Base-by-base conservation (phyloP, 92 coral and sea anemone genomes). In the Desmophyllum pertusum region DNA sequence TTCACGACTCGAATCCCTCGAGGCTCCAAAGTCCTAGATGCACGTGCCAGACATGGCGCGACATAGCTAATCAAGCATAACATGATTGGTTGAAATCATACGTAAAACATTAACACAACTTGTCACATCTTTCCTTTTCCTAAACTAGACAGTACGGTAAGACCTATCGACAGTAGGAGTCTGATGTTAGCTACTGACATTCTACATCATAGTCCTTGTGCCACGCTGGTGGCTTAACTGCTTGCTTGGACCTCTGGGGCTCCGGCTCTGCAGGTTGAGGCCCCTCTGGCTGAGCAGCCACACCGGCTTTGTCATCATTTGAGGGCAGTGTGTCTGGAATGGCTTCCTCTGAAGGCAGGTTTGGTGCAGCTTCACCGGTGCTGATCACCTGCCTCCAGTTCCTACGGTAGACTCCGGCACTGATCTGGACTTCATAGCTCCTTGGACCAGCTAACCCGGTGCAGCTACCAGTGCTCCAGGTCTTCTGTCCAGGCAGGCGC, bases 391-490 rank as follows among this genome's bases (percentile, higher is more conserved):
- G 85, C 70, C 79, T 64, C 31, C 85, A 79, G 74, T 83, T 83
- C 51, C 85, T 69, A 30, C 78, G 37, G 91, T 88, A 83, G 18
- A 73, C 86, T 21, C 50, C 66, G 2, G 36, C 48, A 31, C 81
- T 84, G 5, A 78, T 42, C 48, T 70, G 77, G 8, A 83, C 38
- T 19, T 42, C 33, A 59, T 75, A 83, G 55, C 91, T 88, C 65
- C 84, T 45, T n/a, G 82, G 84, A 30, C 84, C 84, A 19, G 33
- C 84, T 11, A 77, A 48, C 11, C 45, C 79, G 25, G 63, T 75
- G 78, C 91, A 87, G 6, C 76, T 88, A 8, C 91, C 88, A 45
- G 91, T 73, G 39, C 77, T 75, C 91, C 88, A 83, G 35, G 83
- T 88, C 13, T 75, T 73, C 48, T 88, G 62, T 23, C 88, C 85